Evolutionary conservation across 2,113 vertebrate species (phyloP), one percentile per base, ranked within the genome.

Genomic region (Oncorhynchus keta): DNA sequence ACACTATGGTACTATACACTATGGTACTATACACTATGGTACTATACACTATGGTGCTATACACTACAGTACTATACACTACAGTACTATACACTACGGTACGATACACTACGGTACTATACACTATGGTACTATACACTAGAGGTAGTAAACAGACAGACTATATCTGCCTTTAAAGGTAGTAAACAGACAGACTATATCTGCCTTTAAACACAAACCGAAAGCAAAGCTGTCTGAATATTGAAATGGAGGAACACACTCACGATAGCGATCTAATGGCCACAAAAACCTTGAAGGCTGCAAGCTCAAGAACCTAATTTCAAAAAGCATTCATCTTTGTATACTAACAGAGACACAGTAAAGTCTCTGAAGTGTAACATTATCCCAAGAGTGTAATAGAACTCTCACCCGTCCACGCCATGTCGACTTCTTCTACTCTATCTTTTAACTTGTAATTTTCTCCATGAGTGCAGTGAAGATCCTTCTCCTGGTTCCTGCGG

Each of bases 291-390:
- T 79, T 83, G 69, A 68, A 76, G 79, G 73, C 68, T 79, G 74
- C 75, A 64, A 79, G 78, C 65, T 55, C 69, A 32, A 30, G 70
- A 72, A 72, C 76, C 49, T 68, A 51, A 85, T 90, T 90, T 89
- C 83, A 87, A 89, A 89, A 84, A 87, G 77, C 82, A 87, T 90
- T 92, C 90, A 92, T 92, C 90, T 88, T 90, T 89, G 83, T 88
- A 82, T 88, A 89, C 89, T 91, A 86, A 83, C 83, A 66, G 78
- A 90, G 89, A 86, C 8, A 81, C 81, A 85, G 86, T 88, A 87
- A 83, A 73, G 84, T 81, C 87, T 88, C 89, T 85, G 79, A 86
- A 92, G 89, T 90, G 87, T 87, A 86, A 89, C 86, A 80, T 90
- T 91, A 88, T 83, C 83, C 83, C 88, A 77, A 78, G 81, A 90